Evolutionary conservation across 1,140 invertebrate genomes (phyloP).

Genomic region (Paraescarpia echinospica): DNA sequence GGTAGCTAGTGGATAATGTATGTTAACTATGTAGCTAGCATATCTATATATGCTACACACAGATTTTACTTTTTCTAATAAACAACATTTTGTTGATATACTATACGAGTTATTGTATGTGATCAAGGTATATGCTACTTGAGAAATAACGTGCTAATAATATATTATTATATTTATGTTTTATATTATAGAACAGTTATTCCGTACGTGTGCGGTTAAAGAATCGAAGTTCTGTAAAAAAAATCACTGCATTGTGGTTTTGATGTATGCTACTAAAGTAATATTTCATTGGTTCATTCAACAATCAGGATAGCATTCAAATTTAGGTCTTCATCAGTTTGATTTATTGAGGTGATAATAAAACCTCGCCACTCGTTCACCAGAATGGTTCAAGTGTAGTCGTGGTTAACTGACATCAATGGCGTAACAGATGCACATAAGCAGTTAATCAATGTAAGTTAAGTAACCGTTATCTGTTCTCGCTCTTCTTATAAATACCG

Average conservation of each 20-base stretch:
- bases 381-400: background rate
- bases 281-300: background rate
- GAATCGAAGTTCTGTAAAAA: background rate
- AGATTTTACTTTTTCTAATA: background rate
- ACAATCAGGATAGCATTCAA: background rate
- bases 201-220: background rate
- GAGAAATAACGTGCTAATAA: background rate
- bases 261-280: background rate
- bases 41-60: background rate
- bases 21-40: background rate
- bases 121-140: background rate
- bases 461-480: background rate
- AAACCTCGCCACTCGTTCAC: background rate
- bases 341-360: background rate
- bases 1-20: background rate
- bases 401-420: background rate
- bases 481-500: background rate
- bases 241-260: background rate
- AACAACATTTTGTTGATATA: background rate
- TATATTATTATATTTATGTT: background rate
- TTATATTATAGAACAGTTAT: too few species aligned
- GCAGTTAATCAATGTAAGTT: background rate
- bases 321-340: background rate
- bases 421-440: background rate
- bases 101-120: background rate